Evolutionary conservation across 2,797 vertebrate species (phyloP).

Genomic region (Galago senegalensis): DNA sequence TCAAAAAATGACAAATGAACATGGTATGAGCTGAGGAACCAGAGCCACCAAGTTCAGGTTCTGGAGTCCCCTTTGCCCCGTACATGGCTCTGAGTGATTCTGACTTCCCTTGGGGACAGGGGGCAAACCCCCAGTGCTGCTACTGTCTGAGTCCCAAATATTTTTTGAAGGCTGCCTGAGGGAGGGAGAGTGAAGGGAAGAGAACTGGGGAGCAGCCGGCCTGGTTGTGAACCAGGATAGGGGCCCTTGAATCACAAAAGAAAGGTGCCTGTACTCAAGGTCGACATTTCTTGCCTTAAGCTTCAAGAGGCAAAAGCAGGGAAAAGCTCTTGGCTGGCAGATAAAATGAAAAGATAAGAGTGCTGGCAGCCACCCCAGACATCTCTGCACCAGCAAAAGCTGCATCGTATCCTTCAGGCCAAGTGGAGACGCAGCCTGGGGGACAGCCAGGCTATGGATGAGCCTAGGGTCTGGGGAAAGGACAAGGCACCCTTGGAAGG

Average conservation of each 20-base stretch:
- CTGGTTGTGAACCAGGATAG: not conserved
- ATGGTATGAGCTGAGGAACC: not conserved
- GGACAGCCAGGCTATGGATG: not conserved
- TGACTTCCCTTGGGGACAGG: not conserved
- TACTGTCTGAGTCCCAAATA: not conserved
- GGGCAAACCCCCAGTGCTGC: not conserved
- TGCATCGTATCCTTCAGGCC: constrained; percentile 47
- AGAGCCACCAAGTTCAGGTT: not conserved
- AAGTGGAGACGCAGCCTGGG: constrained; percentile 44
- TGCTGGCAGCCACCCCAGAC: constrained; percentile 83
- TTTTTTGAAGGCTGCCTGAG: not conserved
- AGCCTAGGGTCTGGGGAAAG: constrained; percentile 53
- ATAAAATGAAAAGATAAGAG: constrained; percentile 79
- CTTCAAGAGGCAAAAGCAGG: constrained; percentile 68
- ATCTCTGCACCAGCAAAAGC: constrained; percentile 70
- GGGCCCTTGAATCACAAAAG: not conserved
- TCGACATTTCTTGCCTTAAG: constrained; percentile 51
- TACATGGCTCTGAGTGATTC: not conserved
- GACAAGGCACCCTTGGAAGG: constrained; percentile 42
- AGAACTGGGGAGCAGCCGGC: not conserved
- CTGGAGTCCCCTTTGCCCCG: not conserved
- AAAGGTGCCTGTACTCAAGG: constrained; percentile 61
- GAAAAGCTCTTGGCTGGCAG: constrained; percentile 75
- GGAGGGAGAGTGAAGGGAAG: not conserved
- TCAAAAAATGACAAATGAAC: not conserved